Evolutionary conservation across 2,797 vertebrate species (phyloP).

Genomic region (Scolopax bukidnonensis): DNA sequence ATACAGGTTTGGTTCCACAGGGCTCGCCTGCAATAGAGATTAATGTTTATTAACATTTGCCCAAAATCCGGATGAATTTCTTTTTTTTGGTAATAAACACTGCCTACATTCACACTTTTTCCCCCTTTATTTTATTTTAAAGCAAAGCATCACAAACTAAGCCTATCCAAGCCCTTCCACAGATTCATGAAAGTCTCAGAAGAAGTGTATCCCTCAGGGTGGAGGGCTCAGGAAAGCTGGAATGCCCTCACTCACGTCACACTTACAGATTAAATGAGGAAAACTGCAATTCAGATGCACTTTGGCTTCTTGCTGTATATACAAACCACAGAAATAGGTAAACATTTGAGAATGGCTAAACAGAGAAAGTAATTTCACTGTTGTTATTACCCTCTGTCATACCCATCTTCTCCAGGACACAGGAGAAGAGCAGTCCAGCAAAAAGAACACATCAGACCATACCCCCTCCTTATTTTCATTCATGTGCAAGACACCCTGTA

Average conservation of each 20-base stretch:
- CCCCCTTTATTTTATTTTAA: background rate
- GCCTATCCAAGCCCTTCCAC: background rate
- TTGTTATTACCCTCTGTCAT: background rate
- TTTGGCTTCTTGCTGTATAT: background rate
- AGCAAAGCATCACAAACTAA: background rate
- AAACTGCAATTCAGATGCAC: background rate
- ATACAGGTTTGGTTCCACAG: background rate
- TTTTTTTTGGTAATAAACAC: background rate
- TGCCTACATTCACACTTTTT: background rate
- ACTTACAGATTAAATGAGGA: background rate
- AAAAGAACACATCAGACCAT: background rate
- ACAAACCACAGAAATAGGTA: rapidly evolving
- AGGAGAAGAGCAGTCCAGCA: background rate
- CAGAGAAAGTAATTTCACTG: background rate
- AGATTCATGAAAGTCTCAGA: background rate
- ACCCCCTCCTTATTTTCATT: background rate
- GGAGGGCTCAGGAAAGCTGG: background rate
- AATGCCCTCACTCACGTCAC: background rate
- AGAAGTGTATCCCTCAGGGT: rapidly evolving
- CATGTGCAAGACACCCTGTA: background rate
- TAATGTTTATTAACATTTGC: background rate
- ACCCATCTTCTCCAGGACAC: background rate
- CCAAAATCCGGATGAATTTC: background rate
- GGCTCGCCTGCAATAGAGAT: background rate
- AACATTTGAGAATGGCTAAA: background rate